phyloP scores from a whole-genome alignment of 2,888 invertebrate genomes.

The Cataglyphis albicans region DNA sequence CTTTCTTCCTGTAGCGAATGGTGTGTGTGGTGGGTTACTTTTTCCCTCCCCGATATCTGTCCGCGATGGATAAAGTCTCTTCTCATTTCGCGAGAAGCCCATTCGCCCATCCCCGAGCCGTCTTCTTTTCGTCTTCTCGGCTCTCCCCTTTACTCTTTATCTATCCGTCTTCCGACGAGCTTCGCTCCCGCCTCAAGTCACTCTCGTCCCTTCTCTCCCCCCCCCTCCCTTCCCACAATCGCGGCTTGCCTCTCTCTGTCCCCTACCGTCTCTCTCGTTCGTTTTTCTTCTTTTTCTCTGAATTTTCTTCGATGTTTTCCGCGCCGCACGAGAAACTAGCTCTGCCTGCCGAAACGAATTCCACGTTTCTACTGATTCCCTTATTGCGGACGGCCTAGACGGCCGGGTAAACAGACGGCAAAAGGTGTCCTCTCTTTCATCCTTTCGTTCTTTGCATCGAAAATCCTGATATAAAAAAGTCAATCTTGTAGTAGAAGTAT shows the following conservation, averaged over 20 bases:
- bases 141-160: slow-evolving; percentile 40
- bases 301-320: slow-evolving; percentile 67
- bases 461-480: slow-evolving; percentile 44
- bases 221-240: background rate
- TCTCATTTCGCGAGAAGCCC: slow-evolving; percentile 76
- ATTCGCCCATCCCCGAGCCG: slow-evolving; percentile 63
- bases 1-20: slow-evolving; percentile 57
- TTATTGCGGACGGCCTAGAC: slow-evolving; percentile 77
- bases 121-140: slow-evolving; percentile 60
- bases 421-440: slow-evolving; percentile 53
- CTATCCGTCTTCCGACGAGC: slow-evolving; percentile 27
- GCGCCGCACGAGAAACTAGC: slow-evolving; percentile 68
- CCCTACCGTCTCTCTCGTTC: slow-evolving; percentile 1
- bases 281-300: slow-evolving; percentile 34
- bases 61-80: slow-evolving; percentile 75
- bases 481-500: background rate
- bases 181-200: slow-evolving; percentile 36
- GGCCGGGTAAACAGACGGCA: slow-evolving; percentile 73
- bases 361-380: slow-evolving; percentile 73
- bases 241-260: slow-evolving; percentile 19
- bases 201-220: background rate
- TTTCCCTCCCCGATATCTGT: slow-evolving; percentile 67
- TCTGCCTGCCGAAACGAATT: slow-evolving; percentile 72
- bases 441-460: slow-evolving; percentile 38
- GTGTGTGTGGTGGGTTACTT: slow-evolving; percentile 63